phyloP scores from a whole-genome alignment of 2,797 vertebrate genomes.

The Rachycentron canadum region DNA sequence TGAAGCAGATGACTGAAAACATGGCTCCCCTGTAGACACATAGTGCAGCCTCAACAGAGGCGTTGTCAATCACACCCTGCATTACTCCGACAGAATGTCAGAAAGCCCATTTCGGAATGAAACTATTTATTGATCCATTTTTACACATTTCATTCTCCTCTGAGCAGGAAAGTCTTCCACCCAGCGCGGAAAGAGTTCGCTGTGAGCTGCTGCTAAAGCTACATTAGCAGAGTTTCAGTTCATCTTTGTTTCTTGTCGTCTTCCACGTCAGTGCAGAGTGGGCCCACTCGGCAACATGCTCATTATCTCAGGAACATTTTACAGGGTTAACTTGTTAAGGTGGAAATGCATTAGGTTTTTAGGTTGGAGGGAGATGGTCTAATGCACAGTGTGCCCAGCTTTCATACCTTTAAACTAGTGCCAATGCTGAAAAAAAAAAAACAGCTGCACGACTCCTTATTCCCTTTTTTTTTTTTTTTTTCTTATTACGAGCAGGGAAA shows the following conservation, averaged over 20 bases:
- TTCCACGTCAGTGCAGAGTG: background rate
- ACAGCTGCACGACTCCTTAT: no score
- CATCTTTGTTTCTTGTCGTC: background rate
- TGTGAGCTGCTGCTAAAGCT: no score
- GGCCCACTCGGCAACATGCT: background rate
- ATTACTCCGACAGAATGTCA: no score
- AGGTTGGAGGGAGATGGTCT: no score
- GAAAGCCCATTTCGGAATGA: background rate
- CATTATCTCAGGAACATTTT: constrained; percentile 6
- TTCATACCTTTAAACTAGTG: background rate
- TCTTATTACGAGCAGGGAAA: no score
- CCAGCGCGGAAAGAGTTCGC: background rate
- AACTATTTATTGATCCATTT: no score
- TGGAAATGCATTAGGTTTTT: background rate
- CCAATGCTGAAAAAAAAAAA: no score
- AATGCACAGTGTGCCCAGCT: background rate
- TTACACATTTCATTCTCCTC: no score
- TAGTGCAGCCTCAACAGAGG: no score
- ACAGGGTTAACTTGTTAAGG: background rate
- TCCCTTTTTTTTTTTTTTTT: no score
- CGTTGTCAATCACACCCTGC: background rate
- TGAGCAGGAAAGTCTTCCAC: constrained; percentile 5
- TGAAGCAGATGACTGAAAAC: no score
- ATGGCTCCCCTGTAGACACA: no score
- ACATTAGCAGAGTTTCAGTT: background rate